Evolutionary conservation across 92 coral and sea anemone species (phyloP), one percentile per base, ranked within the genome.

Genomic region (Siderastrea siderea): DNA sequence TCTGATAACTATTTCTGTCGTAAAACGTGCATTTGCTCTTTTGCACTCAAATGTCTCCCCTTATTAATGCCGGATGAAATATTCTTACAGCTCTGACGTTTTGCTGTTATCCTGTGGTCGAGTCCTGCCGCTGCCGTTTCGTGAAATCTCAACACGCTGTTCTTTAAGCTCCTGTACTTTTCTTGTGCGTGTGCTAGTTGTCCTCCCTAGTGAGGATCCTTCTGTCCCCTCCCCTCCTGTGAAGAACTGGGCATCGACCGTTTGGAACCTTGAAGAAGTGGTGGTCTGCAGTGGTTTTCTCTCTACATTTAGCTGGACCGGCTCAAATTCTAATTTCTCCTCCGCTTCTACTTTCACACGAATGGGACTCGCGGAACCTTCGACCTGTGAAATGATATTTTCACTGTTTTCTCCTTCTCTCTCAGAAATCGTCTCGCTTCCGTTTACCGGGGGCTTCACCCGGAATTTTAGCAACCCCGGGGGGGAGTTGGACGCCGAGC

Each of bases 301-400:
- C 5, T 84, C 87, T 61, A 62, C 81, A 44, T 49, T 72, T n/a
- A 84, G 62, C 19, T 75, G 87, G n/a, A 84, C 71, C 5, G 87
- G 87, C 15, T 84, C 87, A 62, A 84, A 84, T 84, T 84, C 52
- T 63, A 84, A 74, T 62, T 74, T 84, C 63, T 84, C 87, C 70
- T 84, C 87, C 48, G 87, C 87, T 45, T 84, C 87, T 38, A 84
- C 81, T 45, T 74, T 84, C 71, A 84, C 87, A 50, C 87, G 87
- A 51, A 84, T 84, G 13, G 87, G 87, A 75, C 87, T 74, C 11
- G 87, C 59, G 12, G 87, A 17, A 1, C 87, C 81, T 19, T 84
- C 87, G 54, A 84, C 87, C 87, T 84, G 87, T 63, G 87, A 84
- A 84, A 84, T 73, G 87, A 84, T 74, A 84, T 72, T 84, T 61